Percentiles rank a stretch among this genome's conserved stretches.
Conservation (phyloP, 2,113 vertebrate species). For the Hyla sarda region DNA sequence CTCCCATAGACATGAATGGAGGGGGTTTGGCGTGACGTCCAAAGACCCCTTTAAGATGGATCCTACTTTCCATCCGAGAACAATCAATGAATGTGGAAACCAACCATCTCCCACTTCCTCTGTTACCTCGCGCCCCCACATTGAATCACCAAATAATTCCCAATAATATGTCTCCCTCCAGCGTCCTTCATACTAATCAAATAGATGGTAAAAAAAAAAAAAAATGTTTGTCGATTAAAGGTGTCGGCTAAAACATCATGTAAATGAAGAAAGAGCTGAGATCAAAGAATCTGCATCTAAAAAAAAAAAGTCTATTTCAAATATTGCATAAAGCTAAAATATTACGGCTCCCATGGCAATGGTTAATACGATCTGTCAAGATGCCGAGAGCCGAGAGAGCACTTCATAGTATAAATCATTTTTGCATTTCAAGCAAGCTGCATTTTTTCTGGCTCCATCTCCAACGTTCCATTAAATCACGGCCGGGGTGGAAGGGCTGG, state of each 20-base stretch:
- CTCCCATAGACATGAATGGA: too few relatives aligned
- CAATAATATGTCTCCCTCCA: neutral
- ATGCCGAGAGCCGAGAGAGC: neutral
- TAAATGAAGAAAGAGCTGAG: neutral
- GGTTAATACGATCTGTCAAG: constrained; percentile 43
- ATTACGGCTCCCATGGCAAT: constrained; percentile 37
- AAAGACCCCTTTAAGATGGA: neutral
- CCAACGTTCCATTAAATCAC: neutral
- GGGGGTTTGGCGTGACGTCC: too few relatives aligned
- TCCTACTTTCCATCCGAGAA: neutral
- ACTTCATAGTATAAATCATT: constrained; percentile 28
- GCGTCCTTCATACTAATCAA: neutral
- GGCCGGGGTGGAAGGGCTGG: neutral
- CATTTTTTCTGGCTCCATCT: constrained; percentile 11
- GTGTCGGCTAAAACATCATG: constrained; percentile 3
- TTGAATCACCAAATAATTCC: neutral
- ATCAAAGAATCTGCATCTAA: constrained; percentile 26
- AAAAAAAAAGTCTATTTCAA: constrained; percentile 15
- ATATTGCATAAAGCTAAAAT: constrained; percentile 39
- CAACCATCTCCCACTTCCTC: neutral
- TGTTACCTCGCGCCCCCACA: neutral
- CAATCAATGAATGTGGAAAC: neutral
- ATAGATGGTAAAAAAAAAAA: neutral
- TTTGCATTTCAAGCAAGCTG: constrained; percentile 24
- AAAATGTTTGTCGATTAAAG: neutral